Base-by-base conservation (phyloP, 2,113 vertebrate genomes). In the Egretta garzetta region DNA sequence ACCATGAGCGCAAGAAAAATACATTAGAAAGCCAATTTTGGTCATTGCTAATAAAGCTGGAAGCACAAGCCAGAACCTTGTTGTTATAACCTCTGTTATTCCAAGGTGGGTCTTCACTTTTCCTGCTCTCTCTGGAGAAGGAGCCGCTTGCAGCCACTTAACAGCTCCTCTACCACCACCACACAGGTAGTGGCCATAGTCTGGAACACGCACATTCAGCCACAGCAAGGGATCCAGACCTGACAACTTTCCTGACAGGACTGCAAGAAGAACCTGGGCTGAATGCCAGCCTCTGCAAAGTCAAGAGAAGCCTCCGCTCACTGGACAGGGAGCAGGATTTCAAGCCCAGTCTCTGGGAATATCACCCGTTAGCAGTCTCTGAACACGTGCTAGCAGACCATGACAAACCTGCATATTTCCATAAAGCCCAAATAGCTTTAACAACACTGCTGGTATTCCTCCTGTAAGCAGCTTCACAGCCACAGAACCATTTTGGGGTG, bases 171-270 rank as follows among this genome's bases (percentile, higher is more conserved):
- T 4, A 4, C 4, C 60, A 63, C 4, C 14, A 3, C 4, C 14
- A 3, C 56, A 18, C 74, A 41, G 55, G 52, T 28, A 20, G 32
- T 0, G 12, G 30, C n/a, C 2, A 1, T 0, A 5, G 41, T 17
- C 35, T 50, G 62, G 9, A 66, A 66, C 53, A 13, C 21, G 16
- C 37, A 23, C 0, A 0, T 19, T 18, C 43, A 80, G 41, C 72
- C 63, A 50, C 0, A 5, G 37, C 45, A 86, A 76, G 37, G 12
- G 33, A 39, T n/a, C 45, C 37, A 86, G 60, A 43, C 23, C 14
- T 0, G 7, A 28, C 0, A 3, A 45, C n/a, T 45, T 53, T 21
- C 20, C 79, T 63, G 43, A 63, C 0, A 1, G 7, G 27, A 81
- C 3, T 2, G 0, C n/a, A 24, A 72, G 19, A 58, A 88, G 41